Base-by-base conservation (phyloP, 2,888 invertebrate genomes). In the Biston betularia region DNA sequence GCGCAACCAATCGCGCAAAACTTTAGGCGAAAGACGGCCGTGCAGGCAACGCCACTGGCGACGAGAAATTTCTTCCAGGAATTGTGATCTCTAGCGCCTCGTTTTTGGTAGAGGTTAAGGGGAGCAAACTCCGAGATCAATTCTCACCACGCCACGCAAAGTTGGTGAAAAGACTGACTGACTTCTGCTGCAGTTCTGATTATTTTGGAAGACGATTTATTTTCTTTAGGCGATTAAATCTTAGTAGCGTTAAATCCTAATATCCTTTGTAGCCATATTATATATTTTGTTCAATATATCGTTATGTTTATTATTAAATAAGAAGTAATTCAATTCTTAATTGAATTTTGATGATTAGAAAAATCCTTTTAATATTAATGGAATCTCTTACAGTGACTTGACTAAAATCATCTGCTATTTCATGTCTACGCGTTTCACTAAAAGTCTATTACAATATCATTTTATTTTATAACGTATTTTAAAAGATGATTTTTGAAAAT, bases 401-500 rank as follows among this genome's bases (percentile, higher is more conserved):
- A 73, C 73, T 72, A 63, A 69, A 64, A 75, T 74, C 72, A 75
- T 64, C 71, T 70, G 63, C 71, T 77, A 74, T 72, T 72, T 73
- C 68, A 76, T 73, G 70, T 59, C 69, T 74, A 73, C 68, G 71
- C 69, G 65, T 74, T 75, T 74, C 62, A 75, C 74, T 78, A 76
- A 24, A 24, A 24, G 70, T 77, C 77, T 79, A 80, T 80, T 80
- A 79, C 75, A 79, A 75, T 81, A 80, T 78, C 68, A 74, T 77
- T 80, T 67, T 75, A 73, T 74, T 73, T 78, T 58, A 65, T 63
- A 65, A 53, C 57, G 52, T 67, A 69, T 57, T 59, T 59, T 53
- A 78, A 84, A 81, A 82, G 79, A 86, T 85, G 78, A 24, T 24
- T 75, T 77, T 88, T 89, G 88, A 86, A 92, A 87, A 92, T 88